Conservation (phyloP, 2,888 invertebrate species). For the Oligia strigilis region DNA sequence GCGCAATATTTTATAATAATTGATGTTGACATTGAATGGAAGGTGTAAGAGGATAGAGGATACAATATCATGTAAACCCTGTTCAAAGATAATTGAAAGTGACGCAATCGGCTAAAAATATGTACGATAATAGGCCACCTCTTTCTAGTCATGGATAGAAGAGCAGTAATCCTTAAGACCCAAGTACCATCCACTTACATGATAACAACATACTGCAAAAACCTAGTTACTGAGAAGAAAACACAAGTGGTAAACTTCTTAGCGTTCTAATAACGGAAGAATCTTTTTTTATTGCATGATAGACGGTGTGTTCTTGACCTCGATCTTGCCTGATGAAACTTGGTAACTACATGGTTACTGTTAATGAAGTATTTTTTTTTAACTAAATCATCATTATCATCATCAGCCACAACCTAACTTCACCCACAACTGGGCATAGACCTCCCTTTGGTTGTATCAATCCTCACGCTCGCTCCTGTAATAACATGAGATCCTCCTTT, state of each 20-base stretch:
- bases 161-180: constrained; percentile 1
- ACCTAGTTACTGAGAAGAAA: constrained; percentile 6
- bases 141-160: constrained; percentile 1
- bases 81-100: background rate
- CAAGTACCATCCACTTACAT: background rate
- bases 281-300: constrained; percentile 11
- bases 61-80: background rate
- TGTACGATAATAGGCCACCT: background rate
- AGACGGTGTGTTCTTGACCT: background rate
- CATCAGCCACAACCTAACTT: background rate
- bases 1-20: constrained; percentile 50
- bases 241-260: background rate
- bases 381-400: background rate
- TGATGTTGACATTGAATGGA: constrained; percentile 56
- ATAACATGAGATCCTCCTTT: background rate
- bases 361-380: constrained; percentile 14
- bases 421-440: background rate
- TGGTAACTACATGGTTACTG: constrained; percentile 15
- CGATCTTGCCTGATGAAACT: background rate
- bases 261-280: constrained; percentile 17
- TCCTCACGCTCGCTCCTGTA: background rate
- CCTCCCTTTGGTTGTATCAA: background rate
- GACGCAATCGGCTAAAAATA: background rate
- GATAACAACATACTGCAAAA: constrained; percentile 13
- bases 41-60: constrained; percentile 51